Evolutionary conservation across 1,140 invertebrate genomes (phyloP), one percentile per base, ranked within the genome.

Genomic region (Tyrophagus putrescentiae): DNA sequence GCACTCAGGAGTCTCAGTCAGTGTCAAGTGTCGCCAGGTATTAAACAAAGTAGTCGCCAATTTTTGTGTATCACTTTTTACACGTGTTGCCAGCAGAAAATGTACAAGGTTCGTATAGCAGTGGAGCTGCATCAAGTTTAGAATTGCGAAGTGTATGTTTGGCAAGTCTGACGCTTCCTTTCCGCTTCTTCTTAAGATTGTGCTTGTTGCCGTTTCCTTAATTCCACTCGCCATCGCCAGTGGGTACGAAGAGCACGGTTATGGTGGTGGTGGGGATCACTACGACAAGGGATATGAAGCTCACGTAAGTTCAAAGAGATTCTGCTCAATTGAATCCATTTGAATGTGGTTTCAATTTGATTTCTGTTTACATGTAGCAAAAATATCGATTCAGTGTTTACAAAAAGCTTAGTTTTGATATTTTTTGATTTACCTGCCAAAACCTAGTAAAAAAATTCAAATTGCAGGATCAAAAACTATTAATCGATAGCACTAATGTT

Each of bases 151-250:
- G n/a, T n/a, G n/a, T n/a, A n/a, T n/a, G n/a, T n/a, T n/a, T n/a
- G n/a, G n/a, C n/a, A n/a, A n/a, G n/a, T n/a, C n/a, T n/a, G n/a
- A n/a, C n/a, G n/a, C n/a, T n/a, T n/a, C n/a, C n/a, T n/a, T n/a
- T n/a, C n/a, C n/a, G 13, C 36, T 39, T 39, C 36, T 39, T 13
- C 21, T 39, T 48, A 48, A 48, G 45, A 48, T 48, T 48, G 18
- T 48, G 23, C 45, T 48, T 7, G 31, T 48, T 48, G 45, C 45
- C 45, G 45, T 48, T 48, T 48, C 45, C 21, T 21, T 48, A 48
- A 7, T 48, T 6, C 45, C 45, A 48, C 45, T 48, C 31, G 45
- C 45, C 7, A 13, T 48, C 6, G 45, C 45, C 45, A 48, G 31
- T 21, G 45, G 45, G 31, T 48, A 48, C 31, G 36, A 48, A 48